Evolutionary conservation across 2,888 invertebrate species (phyloP).

Genomic region (Zelleria hepariella): DNA sequence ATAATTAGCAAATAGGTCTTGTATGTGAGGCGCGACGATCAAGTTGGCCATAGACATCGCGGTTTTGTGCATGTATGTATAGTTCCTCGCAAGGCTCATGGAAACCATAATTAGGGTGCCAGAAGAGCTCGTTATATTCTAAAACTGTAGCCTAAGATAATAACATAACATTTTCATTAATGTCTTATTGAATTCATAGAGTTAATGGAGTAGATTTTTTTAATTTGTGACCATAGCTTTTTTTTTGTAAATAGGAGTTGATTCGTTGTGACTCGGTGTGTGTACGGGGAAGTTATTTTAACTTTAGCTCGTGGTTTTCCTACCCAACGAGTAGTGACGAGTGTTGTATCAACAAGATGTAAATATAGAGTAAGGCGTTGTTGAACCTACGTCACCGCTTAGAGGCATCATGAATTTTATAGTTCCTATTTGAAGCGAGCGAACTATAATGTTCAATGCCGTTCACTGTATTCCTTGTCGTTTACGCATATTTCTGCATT

Average conservation of each 20-base stretch:
- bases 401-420: slow-evolving; percentile 71
- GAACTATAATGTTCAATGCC: slow-evolving; percentile 72
- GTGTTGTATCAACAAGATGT: slow-evolving; percentile 37
- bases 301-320: slow-evolving; percentile 63
- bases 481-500: slow-evolving; percentile 71
- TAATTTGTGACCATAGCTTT: slow-evolving; percentile 45
- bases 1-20: slow-evolving; percentile 59
- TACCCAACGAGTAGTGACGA: slow-evolving; percentile 23
- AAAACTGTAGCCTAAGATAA: slow-evolving; percentile 59
- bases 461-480: slow-evolving; percentile 67
- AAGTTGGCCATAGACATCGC: slow-evolving; percentile 57
- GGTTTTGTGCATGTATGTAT: slow-evolving; percentile 70
- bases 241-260: slow-evolving; percentile 42
- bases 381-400: slow-evolving; percentile 25
- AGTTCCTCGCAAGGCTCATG: slow-evolving; percentile 56
- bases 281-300: slow-evolving; percentile 55
- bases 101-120: slow-evolving; percentile 55
- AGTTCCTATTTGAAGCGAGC: slow-evolving; percentile 70
- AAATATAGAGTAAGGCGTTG: slow-evolving; percentile 34
- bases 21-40: slow-evolving; percentile 57
- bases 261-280: slow-evolving; percentile 26
- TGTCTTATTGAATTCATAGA: slow-evolving; percentile 37
- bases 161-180: slow-evolving; percentile 51
- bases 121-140: slow-evolving; percentile 67
- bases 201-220: slow-evolving; percentile 46